Percentiles rank a stretch among this genome's conserved stretches.
These are phyloP conservation scores for Bos javanicus DNA, from an alignment of 2,113 vertebrate species.

Conservation along the genomic window DNA sequence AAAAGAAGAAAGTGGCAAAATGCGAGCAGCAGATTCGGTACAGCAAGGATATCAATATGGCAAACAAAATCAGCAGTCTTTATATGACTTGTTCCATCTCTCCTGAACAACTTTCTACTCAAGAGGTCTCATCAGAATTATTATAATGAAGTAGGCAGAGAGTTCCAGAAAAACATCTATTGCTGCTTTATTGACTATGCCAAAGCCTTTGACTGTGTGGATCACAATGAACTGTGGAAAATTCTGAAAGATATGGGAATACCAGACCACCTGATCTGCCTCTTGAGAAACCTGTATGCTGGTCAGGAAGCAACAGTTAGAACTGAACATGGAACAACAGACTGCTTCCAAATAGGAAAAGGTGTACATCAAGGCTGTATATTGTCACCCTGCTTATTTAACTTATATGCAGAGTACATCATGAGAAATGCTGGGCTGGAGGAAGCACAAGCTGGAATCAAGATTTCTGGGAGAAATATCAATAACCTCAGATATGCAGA, in stretches of 20 bases:
- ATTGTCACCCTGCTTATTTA: neutral
- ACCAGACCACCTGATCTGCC: neutral
- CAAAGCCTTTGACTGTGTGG: neutral
- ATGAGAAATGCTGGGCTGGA: neutral
- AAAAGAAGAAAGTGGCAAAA: slow-evolving; percentile 90
- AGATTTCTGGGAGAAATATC: neutral
- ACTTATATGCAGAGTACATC: neutral
- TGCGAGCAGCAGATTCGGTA: slow-evolving; percentile 88
- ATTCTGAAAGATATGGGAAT: neutral
- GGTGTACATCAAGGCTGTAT: too few species aligned
- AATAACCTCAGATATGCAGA: neutral
- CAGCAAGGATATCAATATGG: slow-evolving; percentile 92
- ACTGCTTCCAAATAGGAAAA: neutral
- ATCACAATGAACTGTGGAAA: neutral
- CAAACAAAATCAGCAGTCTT: slow-evolving; percentile 90
- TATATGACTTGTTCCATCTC: slow-evolving; percentile 89
- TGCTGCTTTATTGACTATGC: neutral
- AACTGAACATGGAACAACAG: neutral
- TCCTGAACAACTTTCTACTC: slow-evolving; percentile 78
- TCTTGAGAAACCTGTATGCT: neutral
- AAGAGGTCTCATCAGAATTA: slow-evolving; percentile 83
- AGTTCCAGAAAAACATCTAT: neutral
- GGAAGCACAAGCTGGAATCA: neutral
- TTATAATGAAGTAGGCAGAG: slow-evolving; percentile 75
- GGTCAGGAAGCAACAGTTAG: neutral